Evolutionary conservation across 2,888 invertebrate genomes (phyloP), one percentile per base, ranked within the genome.

Genomic region (Amphipoea oculea): DNA sequence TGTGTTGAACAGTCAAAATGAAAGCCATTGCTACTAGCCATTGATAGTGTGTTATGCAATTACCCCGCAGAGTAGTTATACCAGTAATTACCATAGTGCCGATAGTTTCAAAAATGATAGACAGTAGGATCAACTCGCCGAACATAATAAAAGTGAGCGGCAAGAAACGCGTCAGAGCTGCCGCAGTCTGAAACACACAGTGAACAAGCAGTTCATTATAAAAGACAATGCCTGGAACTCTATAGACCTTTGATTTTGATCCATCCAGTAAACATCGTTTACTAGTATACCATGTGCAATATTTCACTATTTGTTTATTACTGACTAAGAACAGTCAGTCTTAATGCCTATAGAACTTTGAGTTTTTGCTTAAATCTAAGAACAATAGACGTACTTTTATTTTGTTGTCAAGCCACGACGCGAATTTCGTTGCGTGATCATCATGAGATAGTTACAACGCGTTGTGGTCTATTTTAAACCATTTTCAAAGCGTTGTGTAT

Each of bases 81-180:
- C 14, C 40, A 54, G 2, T 54, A 70, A 14, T 83, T 86, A 84
- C 85, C 85, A 85, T 86, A 3, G 85, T 75, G 14, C 85, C 85
- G 29, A 85, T 85, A 20, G 84, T 84, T 80, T 92, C 92, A 76
- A 92, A 92, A 62, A 90, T 84, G 1, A 86, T 76, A 6, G 91
- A 92, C n/a, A 92, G 71, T 78, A 90, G 85, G 14, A 89, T 83
- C 45, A 91, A 74, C 79, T 91, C 91, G 62, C 90, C 87, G 70
- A 85, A 85, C 80, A 91, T 86, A 23, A 89, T 72, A 42, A 89
- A 62, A 75, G 87, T 84, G 0, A 85, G 73, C 12, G 85, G 87
- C 45, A 79, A 40, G 20, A 66, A 85, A 9, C 87, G 87, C 9
- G 76, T 54, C 54, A 85, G 54, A 2, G 85, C 84, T 45, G 67